Percentiles rank a stretch among this genome's conserved stretches.
Evolutionary conservation across 1,140 invertebrate species (phyloP).

Genomic region (Megalopta genalis): DNA sequence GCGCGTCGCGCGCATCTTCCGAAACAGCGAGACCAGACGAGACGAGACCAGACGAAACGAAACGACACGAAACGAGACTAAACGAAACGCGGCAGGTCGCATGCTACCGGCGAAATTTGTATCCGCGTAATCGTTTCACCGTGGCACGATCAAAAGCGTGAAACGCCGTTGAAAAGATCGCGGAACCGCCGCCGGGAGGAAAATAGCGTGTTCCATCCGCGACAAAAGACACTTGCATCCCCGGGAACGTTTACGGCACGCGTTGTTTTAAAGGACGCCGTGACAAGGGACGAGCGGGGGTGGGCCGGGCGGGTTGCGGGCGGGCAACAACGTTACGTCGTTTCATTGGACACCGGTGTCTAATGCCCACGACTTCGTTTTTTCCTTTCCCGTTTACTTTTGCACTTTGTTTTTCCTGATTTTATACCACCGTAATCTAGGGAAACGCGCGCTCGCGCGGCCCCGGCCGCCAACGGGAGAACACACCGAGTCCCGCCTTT

Average conservation of each 20-base stretch:
- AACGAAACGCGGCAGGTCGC: background rate
- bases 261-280: conserved; percentile 7
- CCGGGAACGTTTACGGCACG: conserved; percentile 21
- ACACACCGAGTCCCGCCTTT: background rate
- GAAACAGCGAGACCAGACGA: no score
- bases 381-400: background rate
- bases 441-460: background rate
- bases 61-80: background rate
- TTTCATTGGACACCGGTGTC: conserved; percentile 36
- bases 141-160: conserved; percentile 23
- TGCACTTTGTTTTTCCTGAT: background rate
- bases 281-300: background rate
- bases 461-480: background rate
- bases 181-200: conserved; percentile 9
- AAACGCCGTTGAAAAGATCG: conserved; percentile 36
- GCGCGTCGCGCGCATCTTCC: background rate
- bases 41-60: background rate
- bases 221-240: conserved; percentile 28
- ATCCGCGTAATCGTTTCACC: conserved; percentile 35
- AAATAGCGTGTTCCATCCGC: conserved; percentile 19
- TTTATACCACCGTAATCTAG: conserved; percentile 23
- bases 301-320: background rate
- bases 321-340: background rate
- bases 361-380: conserved; percentile 16
- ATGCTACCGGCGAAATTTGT: conserved; percentile 29